Base-by-base conservation (phyloP, 2,888 invertebrate species). In the Bimastos eiseni region DNA sequence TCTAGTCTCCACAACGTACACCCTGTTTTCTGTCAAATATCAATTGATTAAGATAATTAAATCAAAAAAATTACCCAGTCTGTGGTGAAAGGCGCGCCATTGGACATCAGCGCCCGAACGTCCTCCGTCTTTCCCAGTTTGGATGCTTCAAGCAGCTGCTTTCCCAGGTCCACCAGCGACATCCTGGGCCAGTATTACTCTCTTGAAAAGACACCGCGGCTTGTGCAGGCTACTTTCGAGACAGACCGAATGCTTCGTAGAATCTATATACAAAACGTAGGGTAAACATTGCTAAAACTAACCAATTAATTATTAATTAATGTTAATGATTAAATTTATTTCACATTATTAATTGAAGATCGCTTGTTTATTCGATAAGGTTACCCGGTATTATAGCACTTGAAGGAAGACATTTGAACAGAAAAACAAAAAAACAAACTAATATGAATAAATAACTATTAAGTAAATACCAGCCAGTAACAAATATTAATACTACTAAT, bases 1-100 rank as follows among this genome's bases (percentile, higher is more conserved):
- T n/a, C n/a, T 30, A 8, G n/a, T 70, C 70, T n/a, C 30, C 70
- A n/a, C n/a, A 11, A n/a, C 11, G 30, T n/a, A 70, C n/a, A 70
- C 70, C 70, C n/a, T 70, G 70, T n/a, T n/a, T 30, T n/a, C 30
- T n/a, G n/a, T 11, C 30, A n/a, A 70, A 5, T 13, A 70, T n/a
- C n/a, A 70, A n/a, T 70, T 70, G 8, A 30, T 30, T 21, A 84
- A 41, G n/a, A n/a, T 38, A 33, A 90, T 86, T 30, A 86, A 33
- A 89, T 49, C 49, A 33, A 2, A 37, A 37, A 36, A 94, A 95
- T 94, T 95, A 98, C 98, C 98, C 98, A 98, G 95, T 98, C 98
- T 5, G 98, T 97, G 21, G 97, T 97, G 94, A 98, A 98, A 41
- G 98, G 98, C 89, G 98, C 98, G 89, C 98, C 98, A 95, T 97